Base-by-base conservation (phyloP, 2,113 vertebrate species). In the Hemicordylus capensis region DNA sequence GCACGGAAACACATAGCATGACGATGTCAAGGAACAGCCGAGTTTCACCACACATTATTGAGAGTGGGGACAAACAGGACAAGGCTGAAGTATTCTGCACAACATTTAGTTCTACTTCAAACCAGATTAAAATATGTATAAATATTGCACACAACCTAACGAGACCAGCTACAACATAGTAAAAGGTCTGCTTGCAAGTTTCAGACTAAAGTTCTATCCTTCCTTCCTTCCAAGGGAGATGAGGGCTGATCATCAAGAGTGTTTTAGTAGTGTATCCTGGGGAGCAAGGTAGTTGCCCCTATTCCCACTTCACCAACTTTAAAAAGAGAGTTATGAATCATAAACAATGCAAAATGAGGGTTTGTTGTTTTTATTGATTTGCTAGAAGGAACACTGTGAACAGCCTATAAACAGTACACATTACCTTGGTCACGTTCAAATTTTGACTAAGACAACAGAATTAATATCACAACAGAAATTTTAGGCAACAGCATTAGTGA, bases 321-420 rank as follows among this genome's bases (percentile, higher is more conserved):
- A 46, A 8, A 17, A 22, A n/a, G 6, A 58, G 5, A 48, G 78
- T 39, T 8, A 59, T 31, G 51, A 61, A 26, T 72, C 28, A 59
- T 34, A 28, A n/a, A 39, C 31, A 79, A 61, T 22, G 34, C 46
- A 76, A 31, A 61, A 9, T 61, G 5, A 37, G 3, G 37, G 63
- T 1, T 76, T 64, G 24, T 9, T 59, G 22, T 39, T 78, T 85
- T 80, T 80, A 85, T 73, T 72, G 66, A 80, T 61, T 51, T 79
- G 24, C 10, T 63, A 26, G 31, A 39, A 34, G 61, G n/a, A 34
- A 66, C 61, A 64, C 42, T 48, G 42, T n/a, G 39, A 66, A 58
- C 48, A 58, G 42, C 64, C 46, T 1, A 28, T 70, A 59, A 15
- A 73, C 42, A 73, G 66, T 39, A 79, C 69, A 58, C 6, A 20